Base-by-base conservation (phyloP, 2,888 invertebrate genomes). In the Agrotis ipsilon region DNA sequence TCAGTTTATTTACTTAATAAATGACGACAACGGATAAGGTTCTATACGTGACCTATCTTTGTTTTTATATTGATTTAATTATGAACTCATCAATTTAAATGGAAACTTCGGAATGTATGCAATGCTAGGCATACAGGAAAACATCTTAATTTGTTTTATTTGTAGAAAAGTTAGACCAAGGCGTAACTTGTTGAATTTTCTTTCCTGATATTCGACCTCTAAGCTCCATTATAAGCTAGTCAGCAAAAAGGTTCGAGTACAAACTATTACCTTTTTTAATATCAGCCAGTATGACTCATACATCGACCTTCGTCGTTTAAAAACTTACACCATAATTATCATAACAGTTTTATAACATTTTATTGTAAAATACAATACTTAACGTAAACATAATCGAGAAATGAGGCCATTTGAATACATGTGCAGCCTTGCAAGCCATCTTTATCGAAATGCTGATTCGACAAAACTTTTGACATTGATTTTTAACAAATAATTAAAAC, bases 381-480 rank as follows among this genome's bases (percentile, higher is more conserved):
- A 82, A 85, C 79, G 80, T 83, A 85, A 85, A 84, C 69, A 78
- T 77, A 81, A 83, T 80, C 72, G 78, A 75, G 32, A 85, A 89
- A 81, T 72, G 86, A 84, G 89, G 89, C 76, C 89, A 89, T 43
- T 80, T 77, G 79, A 83, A 74, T 78, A 83, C 77, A 72, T 80
- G 72, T 82, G 85, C 83, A 82, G 72, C 18, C 18, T 19, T 19
- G 45, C 62, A 69, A 69, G 73, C 79, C 71, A 72, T 67, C 84
- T 75, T 77, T 62, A 13, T 9, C 27, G 46, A 69, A 65, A 64
- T 24, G 77, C 92, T 92, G 92, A 92, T 79, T 69, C 46, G 27
- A 84, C 88, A 71, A 76, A 83, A 83, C 86, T 82, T n/a, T 72
- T 89, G 91, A 90, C 92, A 92, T 92, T 92, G 90, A 89, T 89